Conservation (phyloP, 2,888 invertebrate genomes). For the Nymphalis polychloros region DNA sequence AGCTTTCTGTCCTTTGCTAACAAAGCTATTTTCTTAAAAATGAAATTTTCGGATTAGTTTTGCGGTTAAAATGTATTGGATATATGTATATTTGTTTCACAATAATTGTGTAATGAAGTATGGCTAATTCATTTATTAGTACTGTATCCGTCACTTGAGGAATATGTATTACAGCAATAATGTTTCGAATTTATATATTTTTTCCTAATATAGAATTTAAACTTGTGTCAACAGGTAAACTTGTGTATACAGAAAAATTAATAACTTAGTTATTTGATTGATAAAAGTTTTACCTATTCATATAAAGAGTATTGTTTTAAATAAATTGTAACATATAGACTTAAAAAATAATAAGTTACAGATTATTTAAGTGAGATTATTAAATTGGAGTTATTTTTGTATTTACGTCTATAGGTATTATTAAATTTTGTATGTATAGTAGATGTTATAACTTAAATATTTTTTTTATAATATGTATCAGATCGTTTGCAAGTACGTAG, state of each 20-base stretch:
- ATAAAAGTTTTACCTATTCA: slow-evolving; percentile 24
- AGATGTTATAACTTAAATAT: slow-evolving; percentile 30
- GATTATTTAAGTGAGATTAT: slow-evolving; percentile 72
- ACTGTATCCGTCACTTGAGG: no score
- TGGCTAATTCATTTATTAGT: no score
- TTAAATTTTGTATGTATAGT: slow-evolving; percentile 43
- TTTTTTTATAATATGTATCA: slow-evolving; percentile 34
- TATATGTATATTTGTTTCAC: no score
- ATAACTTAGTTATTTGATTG: slow-evolving; percentile 21
- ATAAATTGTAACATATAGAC: slow-evolving; percentile 42
- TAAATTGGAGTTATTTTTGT: slow-evolving; percentile 73
- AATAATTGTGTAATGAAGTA: no score
- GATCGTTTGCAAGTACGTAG: slow-evolving; percentile 40
- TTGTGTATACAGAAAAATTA: slow-evolving; percentile 14
- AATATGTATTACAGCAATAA: no score
- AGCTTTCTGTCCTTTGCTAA: no score
- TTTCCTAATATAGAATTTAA: slow-evolving; percentile 3
- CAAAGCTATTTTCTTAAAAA: no score
- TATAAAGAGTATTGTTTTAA: slow-evolving; percentile 38
- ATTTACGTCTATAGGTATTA: slow-evolving; percentile 51
- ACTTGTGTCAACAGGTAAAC: background rate
- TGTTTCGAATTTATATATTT: background rate
- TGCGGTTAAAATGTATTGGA: no score
- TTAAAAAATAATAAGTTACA: slow-evolving; percentile 53
- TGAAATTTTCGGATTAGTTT: no score